phyloP scores from a whole-genome alignment of 1,140 invertebrate species.

The Dryas iulia region DNA sequence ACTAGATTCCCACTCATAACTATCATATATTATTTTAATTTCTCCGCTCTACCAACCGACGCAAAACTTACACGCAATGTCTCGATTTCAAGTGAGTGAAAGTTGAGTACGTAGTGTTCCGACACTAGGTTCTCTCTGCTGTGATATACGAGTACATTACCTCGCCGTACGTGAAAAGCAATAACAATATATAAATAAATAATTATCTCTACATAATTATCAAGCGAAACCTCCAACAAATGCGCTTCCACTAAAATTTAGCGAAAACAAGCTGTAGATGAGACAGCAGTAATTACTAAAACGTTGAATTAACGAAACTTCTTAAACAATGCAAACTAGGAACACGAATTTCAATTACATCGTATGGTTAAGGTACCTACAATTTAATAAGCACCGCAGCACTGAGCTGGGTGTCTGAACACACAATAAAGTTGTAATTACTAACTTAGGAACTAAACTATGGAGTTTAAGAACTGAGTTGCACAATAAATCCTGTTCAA shows the following conservation, averaged over 20 bases:
- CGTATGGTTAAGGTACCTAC: slow-evolving; percentile 13
- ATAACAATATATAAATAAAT: no score
- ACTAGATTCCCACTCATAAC: no score
- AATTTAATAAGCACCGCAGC: slow-evolving; percentile 26
- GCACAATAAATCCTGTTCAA: slow-evolving; percentile 13
- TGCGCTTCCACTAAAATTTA: neutral
- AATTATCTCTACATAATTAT: neutral
- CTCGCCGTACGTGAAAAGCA: no score
- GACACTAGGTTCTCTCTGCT: no score
- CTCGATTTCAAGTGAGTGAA: no score
- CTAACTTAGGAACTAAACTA: slow-evolving; percentile 27
- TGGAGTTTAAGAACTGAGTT: slow-evolving; percentile 16
- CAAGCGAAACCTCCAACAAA: slow-evolving; percentile 17
- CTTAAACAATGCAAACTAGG: slow-evolving; percentile 1
- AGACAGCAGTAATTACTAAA: slow-evolving; percentile 4
- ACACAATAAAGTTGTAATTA: slow-evolving; percentile 54
- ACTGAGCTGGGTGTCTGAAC: slow-evolving; percentile 26
- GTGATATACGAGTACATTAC: no score
- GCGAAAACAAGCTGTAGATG: neutral
- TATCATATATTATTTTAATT: no score
- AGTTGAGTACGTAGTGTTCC: no score
- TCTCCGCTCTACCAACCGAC: no score
- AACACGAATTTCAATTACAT: slow-evolving; percentile 14
- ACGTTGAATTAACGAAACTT: slow-evolving; percentile 1
- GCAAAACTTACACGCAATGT: no score